Base-by-base conservation (phyloP, 2,888 invertebrate genomes). In the Argyresthia albistria region DNA sequence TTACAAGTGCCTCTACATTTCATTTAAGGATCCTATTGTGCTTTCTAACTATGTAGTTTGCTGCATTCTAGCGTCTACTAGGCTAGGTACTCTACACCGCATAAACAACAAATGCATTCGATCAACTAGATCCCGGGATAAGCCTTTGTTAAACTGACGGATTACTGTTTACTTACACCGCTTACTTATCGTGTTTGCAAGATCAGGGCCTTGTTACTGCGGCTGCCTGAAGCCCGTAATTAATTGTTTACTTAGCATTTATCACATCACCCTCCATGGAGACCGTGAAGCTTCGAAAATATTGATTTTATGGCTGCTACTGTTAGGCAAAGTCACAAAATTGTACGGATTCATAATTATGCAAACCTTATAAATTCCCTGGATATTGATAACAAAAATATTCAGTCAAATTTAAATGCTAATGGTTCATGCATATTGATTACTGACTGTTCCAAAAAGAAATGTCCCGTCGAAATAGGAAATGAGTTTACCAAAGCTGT, bases 121-220 rank as follows among this genome's bases (percentile, higher is more conserved):
- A 63, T 61, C 64, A 69, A 66, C 68, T 67, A 61, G 67, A 48
- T 45, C 14, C 9, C 16, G 45, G 6, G 16, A 45, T 66, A 72
- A 73, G 64, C 72, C 68, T 66, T 72, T 67, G 67, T 68, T 68
- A 70, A 74, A 73, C 71, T 73, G 73, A 67, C 62, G 70, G 75
- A 74, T 75, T 74, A 72, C 16, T 15, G 12, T 45, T 69, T 60
- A 65, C 63, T 70, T 69, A 69, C 64, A 66, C 67, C 59, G 68
- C 65, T 67, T 68, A 71, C 73, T 72, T 73, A 73, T 73, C 73
- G 70, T 70, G 66, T 71, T 69, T 64, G 66, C 70, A 14, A 50
- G 50, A 15, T 42, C 42, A 50, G n/a, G 15, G 43, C 51, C 53
- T 57, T 53, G 46, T 51, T 50, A 16, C 50, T 36, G 52, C 15